These are phyloP conservation scores for Tenthredo amoena DNA, from an alignment of 2,888 invertebrate genomes.

Conservation along the genomic window DNA sequence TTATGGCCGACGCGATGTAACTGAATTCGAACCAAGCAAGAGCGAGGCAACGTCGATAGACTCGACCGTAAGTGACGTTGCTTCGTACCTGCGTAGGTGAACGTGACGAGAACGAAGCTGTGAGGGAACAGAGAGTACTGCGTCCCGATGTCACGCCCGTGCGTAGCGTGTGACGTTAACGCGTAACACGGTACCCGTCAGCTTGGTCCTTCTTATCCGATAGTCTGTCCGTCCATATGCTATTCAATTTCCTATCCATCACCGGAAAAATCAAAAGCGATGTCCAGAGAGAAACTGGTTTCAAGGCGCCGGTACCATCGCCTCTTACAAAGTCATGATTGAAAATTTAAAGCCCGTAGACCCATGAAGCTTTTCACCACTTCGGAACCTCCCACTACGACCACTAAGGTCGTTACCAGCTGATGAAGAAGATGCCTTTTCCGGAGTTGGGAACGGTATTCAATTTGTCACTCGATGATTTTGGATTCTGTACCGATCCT, in stretches of 20 bases:
- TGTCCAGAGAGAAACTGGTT: neutral
- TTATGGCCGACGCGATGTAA: neutral
- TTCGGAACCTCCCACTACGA: neutral
- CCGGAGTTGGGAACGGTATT: neutral
- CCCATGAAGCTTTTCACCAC: neutral
- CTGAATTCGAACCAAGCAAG: neutral
- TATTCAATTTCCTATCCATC: conserved; percentile 37
- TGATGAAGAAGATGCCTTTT: neutral
- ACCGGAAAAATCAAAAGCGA: conserved; percentile 17
- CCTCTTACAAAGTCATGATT: neutral
- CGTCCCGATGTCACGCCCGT: conserved; percentile 29
- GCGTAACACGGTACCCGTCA: conserved; percentile 3
- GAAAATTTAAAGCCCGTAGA: conserved; percentile 1
- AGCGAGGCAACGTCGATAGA: neutral
- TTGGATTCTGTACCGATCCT: conserved; percentile 30
- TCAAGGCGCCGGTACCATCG: neutral
- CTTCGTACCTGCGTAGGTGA: conserved; percentile 19
- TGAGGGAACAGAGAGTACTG: neutral
- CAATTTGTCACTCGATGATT: neutral
- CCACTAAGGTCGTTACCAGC: neutral
- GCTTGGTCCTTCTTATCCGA: conserved; percentile 32
- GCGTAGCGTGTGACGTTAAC: conserved; percentile 38
- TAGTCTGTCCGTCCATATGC: neutral
- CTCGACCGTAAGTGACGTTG: neutral
- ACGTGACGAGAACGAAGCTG: neutral